Conservation (phyloP, 2,113 vertebrate genomes). For the Promerops cafer region DNA sequence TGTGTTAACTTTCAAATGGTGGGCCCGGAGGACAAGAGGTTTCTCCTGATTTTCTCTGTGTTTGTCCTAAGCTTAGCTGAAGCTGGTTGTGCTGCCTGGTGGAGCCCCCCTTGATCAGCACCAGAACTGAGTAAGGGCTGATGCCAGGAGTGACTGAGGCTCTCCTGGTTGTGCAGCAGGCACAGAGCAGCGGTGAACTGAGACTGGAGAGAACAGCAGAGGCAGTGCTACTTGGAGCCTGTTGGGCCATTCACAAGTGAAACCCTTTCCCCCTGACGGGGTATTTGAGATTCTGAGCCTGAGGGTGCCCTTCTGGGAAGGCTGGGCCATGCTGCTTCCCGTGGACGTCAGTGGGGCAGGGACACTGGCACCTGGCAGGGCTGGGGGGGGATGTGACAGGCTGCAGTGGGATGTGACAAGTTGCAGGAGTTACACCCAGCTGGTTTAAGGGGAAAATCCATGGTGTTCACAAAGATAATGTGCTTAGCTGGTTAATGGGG, state of each 20-base stretch:
- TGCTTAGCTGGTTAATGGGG: neutral
- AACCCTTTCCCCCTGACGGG: neutral
- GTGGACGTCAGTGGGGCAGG: fast-evolving
- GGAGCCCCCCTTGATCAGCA: too few species aligned
- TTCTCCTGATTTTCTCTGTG: neutral
- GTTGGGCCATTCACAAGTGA: neutral
- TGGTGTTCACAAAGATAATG: neutral
- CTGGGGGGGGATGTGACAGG: neutral
- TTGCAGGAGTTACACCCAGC: neutral
- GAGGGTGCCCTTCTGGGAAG: neutral
- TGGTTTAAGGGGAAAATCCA: neutral
- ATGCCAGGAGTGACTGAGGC: neutral
- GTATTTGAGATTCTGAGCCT: neutral
- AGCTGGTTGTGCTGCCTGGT: neutral
- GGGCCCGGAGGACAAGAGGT: neutral
- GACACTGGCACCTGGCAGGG: neutral
- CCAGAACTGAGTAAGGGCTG: neutral
- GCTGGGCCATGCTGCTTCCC: fast-evolving
- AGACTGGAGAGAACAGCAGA: neutral
- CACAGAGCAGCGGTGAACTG: neutral
- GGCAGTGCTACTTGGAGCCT: neutral
- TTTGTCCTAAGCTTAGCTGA: neutral
- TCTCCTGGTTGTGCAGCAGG: neutral
- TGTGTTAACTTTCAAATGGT: neutral
- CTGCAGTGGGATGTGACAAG: neutral